phyloP scores from a whole-genome alignment of 2,113 vertebrate genomes.

The Pachyramphus minor region DNA sequence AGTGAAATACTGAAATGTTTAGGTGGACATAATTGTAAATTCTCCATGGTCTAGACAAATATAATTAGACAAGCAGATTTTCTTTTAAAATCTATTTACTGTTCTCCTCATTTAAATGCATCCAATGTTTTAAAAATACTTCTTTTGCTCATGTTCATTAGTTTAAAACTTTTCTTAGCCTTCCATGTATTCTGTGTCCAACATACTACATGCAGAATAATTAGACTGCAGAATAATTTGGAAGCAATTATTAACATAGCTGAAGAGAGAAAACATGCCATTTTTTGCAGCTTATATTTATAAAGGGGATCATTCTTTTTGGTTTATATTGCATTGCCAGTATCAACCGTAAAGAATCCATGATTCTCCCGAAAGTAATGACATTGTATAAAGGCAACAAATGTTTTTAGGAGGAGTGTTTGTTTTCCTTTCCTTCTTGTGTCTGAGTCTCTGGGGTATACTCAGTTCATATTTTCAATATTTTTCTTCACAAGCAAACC shows the following conservation, averaged over 20 bases:
- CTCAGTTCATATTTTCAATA: neutral
- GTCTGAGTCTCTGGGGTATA: neutral
- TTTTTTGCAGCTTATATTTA: neutral
- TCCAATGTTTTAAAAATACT: neutral
- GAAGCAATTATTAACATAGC: neutral
- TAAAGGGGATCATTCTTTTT: neutral
- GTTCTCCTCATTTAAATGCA: neutral
- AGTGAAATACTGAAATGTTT: neutral
- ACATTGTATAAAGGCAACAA: neutral
- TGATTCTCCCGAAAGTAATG: neutral
- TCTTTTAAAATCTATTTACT: neutral
- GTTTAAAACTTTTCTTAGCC: neutral
- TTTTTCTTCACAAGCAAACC: neutral
- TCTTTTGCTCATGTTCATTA: neutral
- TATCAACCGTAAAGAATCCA: neutral
- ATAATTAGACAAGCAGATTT: neutral
- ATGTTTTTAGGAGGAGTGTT: neutral
- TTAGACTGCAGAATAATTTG: neutral
- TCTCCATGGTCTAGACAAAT: neutral
- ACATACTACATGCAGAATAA: neutral
- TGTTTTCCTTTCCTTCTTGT: neutral
- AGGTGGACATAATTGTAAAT: neutral
- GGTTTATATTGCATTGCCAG: neutral
- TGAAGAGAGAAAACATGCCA: neutral
- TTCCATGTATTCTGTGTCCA: neutral